These are phyloP conservation scores for Cephus pulcher DNA, from an alignment of 2,888 invertebrate species.

Conservation along the genomic window DNA sequence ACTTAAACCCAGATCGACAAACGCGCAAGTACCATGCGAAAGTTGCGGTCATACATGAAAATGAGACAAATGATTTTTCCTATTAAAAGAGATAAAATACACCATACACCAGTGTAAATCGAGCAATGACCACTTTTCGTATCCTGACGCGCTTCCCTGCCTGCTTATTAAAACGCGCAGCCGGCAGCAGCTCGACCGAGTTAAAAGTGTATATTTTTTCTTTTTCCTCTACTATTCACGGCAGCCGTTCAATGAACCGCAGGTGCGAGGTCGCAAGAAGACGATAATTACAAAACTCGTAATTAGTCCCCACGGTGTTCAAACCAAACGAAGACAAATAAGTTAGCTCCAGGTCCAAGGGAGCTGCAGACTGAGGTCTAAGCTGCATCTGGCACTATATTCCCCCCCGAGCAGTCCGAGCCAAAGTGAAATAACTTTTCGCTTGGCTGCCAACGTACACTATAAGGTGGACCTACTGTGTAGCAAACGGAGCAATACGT, in stretches of 20 bases:
- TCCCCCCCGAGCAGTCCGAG: not conserved
- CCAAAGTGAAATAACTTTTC: not conserved
- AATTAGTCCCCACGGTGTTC: not conserved
- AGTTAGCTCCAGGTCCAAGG: not conserved
- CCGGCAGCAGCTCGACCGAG: not conserved
- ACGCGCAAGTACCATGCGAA: too few species aligned
- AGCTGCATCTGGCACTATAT: not conserved
- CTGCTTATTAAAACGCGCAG: not conserved
- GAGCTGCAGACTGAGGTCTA: not conserved
- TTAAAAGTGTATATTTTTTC: not conserved
- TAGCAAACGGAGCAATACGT: not conserved
- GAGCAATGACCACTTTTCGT: not conserved
- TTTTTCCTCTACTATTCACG: not conserved
- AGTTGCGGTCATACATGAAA: too few species aligned
- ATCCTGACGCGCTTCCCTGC: not conserved
- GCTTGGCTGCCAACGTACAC: not conserved
- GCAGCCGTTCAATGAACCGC: slow-evolving; percentile 1
- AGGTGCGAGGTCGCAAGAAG: not conserved
- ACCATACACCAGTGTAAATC: not conserved
- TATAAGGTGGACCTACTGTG: not conserved
- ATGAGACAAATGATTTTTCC: too few species aligned
- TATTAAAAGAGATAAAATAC: not conserved
- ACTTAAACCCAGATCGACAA: too few species aligned
- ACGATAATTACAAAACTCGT: not conserved
- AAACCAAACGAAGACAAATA: not conserved